A percentile compares a stretch with the other conserved stretches of the same genome.
phyloP scores from a whole-genome alignment of 1,140 invertebrate species.

The Melanaphis sacchari region DNA sequence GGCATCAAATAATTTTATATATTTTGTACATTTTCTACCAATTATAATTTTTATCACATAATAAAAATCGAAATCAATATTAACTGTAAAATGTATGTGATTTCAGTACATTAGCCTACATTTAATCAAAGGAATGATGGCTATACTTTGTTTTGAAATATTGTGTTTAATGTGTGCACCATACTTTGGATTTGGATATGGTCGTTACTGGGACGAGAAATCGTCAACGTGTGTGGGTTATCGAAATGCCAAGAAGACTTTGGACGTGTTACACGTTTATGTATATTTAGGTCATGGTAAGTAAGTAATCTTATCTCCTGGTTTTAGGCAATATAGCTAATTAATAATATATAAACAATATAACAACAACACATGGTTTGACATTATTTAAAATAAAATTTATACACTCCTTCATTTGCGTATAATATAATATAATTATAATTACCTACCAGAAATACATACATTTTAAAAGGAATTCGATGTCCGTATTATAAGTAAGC shows the following conservation, averaged over 20 bases:
- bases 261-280: constrained; percentile 78
- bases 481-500: too few species aligned
- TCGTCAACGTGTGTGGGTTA: constrained; percentile 72
- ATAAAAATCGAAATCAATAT: background rate
- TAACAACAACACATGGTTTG: background rate
- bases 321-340: background rate
- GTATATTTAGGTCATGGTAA: constrained; percentile 80
- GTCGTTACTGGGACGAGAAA: constrained; percentile 72
- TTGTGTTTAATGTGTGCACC: constrained; percentile 77
- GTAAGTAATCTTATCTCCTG: constrained; percentile 57
- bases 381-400: background rate
- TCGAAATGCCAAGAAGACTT: constrained; percentile 70
- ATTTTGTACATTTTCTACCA: background rate
- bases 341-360: background rate
- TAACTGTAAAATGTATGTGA: constrained; percentile 40
- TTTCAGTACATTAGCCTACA: constrained; percentile 81
- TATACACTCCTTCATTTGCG: background rate
- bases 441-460: too few species aligned
- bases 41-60: background rate
- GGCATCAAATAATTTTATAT: background rate
- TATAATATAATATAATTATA: too few species aligned
- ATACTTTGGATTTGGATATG: constrained; percentile 73
- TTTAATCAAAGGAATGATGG: constrained; percentile 74
- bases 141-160: constrained; percentile 74
- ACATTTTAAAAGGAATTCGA: too few species aligned